Conservation (phyloP, 2,797 vertebrate genomes). For the Gephyroberyx darwinii region DNA sequence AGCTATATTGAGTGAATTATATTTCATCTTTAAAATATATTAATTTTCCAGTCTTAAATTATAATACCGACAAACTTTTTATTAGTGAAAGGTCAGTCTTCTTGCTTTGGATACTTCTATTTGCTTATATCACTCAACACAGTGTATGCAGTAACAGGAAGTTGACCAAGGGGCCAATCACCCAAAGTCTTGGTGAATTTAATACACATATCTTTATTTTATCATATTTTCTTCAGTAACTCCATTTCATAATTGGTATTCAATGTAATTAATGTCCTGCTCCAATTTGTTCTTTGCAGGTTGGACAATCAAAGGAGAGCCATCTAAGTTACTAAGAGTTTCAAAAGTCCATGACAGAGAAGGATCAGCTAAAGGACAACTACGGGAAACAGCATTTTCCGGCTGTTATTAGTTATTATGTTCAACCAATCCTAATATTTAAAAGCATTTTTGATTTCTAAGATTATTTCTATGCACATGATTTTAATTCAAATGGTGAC, state of each 20-base stretch:
- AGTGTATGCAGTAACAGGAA: too few species aligned
- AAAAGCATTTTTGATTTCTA: slow-evolving; percentile 13
- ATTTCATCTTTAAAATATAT: too few species aligned
- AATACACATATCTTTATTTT: too few species aligned
- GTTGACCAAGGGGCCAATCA: too few species aligned
- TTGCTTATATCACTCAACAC: too few species aligned
- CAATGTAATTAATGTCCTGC: not conserved
- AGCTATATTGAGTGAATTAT: too few species aligned
- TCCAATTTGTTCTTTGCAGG: slow-evolving; percentile 34
- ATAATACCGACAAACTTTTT: too few species aligned
- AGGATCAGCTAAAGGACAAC: slow-evolving; percentile 1
- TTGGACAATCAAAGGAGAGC: slow-evolving; percentile 41
- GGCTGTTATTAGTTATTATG: slow-evolving; percentile 22
- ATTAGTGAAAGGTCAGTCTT: too few species aligned
- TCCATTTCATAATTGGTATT: not conserved
- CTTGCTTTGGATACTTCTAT: too few species aligned
- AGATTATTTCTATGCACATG: slow-evolving; percentile 15
- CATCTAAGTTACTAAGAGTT: slow-evolving; percentile 8
- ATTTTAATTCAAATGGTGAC: slow-evolving; percentile 22
- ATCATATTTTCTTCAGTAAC: too few species aligned
- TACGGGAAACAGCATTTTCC: slow-evolving; percentile 15
- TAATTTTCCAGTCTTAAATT: too few species aligned
- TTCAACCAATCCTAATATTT: slow-evolving; percentile 20
- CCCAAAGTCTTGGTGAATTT: too few species aligned
- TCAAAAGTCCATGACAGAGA: slow-evolving; percentile 24